These are phyloP conservation scores for Eilema depressum DNA, from an alignment of 2,888 invertebrate genomes.

Conservation along the genomic window DNA sequence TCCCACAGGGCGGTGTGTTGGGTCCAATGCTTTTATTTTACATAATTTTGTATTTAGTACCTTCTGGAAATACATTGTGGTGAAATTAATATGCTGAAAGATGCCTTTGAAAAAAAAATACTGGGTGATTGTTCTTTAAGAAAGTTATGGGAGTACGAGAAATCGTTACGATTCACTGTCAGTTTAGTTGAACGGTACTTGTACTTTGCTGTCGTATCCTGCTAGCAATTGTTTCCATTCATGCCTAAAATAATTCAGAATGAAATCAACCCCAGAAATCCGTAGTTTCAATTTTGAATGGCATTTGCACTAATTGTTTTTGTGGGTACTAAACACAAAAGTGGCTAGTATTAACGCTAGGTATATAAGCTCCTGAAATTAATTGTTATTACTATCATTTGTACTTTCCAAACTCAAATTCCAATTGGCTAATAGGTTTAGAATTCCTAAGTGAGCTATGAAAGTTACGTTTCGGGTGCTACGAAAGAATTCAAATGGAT, in stretches of 20 bases:
- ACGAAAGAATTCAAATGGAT: slow-evolving; percentile 30
- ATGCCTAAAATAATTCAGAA: neutral
- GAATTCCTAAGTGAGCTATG: slow-evolving; percentile 8
- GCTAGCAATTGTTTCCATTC: neutral
- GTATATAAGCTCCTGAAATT: neutral
- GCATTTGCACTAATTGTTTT: neutral
- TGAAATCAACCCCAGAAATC: neutral
- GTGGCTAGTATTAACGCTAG: neutral
- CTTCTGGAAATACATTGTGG: neutral
- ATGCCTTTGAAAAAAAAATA: neutral
- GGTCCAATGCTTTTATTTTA: neutral
- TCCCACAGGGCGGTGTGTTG: neutral
- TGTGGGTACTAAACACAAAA: neutral
- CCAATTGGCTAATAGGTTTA: slow-evolving; percentile 17
- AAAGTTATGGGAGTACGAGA: too few species aligned
- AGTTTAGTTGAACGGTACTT: too few species aligned
- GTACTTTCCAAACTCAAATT: slow-evolving; percentile 22
- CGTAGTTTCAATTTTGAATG: neutral
- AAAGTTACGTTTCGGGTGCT: slow-evolving; percentile 15
- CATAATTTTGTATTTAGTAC: neutral
- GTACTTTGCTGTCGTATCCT: too few species aligned
- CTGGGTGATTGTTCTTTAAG: too few species aligned
- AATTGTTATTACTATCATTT: slow-evolving; percentile 4
- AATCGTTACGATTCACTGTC: too few species aligned
- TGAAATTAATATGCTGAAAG: neutral